phyloP scores from a whole-genome alignment of 2,113 vertebrate species.

The Phoxinus phoxinus region DNA sequence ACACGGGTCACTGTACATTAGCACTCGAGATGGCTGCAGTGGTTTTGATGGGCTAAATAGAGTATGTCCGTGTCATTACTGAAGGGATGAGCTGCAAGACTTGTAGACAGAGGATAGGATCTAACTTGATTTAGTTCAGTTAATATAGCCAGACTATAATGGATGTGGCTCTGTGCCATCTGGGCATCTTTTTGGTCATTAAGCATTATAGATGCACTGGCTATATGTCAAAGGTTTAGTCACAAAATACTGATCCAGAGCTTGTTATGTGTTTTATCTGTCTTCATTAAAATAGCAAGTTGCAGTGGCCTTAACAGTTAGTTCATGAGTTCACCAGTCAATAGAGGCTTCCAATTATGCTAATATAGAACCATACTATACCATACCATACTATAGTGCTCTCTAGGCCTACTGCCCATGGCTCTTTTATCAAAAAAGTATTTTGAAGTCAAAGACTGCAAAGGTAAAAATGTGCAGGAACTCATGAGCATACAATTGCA shows the following conservation, averaged over 20 bases:
- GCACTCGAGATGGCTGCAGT: conserved; percentile 60
- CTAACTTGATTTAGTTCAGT: conserved; percentile 74
- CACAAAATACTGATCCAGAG: not conserved
- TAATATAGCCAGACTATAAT: conserved; percentile 66
- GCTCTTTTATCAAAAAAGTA: conserved; percentile 9
- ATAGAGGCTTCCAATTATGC: not conserved
- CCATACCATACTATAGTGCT: not conserved
- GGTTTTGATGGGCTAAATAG: not conserved
- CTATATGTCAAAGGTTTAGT: conserved; percentile 63
- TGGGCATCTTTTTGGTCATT: conserved; percentile 63
- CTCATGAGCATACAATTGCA: not conserved
- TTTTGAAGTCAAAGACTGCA: conserved; percentile 30
- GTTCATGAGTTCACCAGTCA: conserved; percentile 11
- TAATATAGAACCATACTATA: not conserved
- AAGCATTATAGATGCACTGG: conserved; percentile 67
- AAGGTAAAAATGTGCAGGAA: conserved; percentile 2
- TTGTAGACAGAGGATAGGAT: conserved; percentile 67
- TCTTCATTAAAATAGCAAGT: not conserved
- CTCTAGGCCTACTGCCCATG: not conserved
- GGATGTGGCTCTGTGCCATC: conserved; percentile 58
- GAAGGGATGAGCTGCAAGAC: conserved; percentile 73
- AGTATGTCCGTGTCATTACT: conserved; percentile 24
- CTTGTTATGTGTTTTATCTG: not conserved
- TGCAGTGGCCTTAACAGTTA: conserved; percentile 20
- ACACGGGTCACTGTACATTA: conserved; percentile 70